Base-by-base conservation (phyloP, 2,113 vertebrate genomes). In the Leiothrix lutea region DNA sequence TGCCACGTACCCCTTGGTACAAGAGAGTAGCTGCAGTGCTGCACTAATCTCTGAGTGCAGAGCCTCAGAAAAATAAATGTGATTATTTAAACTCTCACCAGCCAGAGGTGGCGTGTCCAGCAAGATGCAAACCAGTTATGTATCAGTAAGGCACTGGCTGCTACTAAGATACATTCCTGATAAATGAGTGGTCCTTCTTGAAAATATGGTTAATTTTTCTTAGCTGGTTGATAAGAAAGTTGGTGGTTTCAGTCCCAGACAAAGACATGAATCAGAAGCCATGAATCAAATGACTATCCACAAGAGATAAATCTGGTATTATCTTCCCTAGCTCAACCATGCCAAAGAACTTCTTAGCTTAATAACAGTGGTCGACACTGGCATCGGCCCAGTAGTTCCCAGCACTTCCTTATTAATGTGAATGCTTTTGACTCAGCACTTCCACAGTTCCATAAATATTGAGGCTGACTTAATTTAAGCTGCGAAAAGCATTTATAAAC, bases 381-480 rank as follows among this genome's bases (percentile, higher is more conserved):
- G 97, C 96, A 97, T 56, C 67, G 62, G 78, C 90, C 94, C 97
- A 97, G 90, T 40, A 36, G 72, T 96, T 98, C 97, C 93, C 78
- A 97, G 84, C 14, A 61, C 89, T 97, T 97, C 94, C 94, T 95
- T 97, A 94, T 93, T 96, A 96, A 94, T 85, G 89, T 66, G 72
- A 96, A 94, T 95, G 85, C 84, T 95, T 97, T 93, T 60, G 86
- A 96, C 94, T 98, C 97, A 97, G 97, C 96, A 96, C 67, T 97
- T 98, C 93, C 88, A 95, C 9, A 3, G 86, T 85, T 81, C 96
- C 92, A 96, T 94, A 94, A 95, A 94, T 94, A 94, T 90, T 11
- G 2, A 87, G 53, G 74, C 92, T 97, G 97, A 98, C 95, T 94
- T 97, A 88, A 98, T 95, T 97, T 95, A 77, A 92, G 95, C 92